These are phyloP conservation scores for Zenarchopterus dispar DNA, from an alignment of 2,797 vertebrate genomes.

Conservation along the genomic window DNA sequence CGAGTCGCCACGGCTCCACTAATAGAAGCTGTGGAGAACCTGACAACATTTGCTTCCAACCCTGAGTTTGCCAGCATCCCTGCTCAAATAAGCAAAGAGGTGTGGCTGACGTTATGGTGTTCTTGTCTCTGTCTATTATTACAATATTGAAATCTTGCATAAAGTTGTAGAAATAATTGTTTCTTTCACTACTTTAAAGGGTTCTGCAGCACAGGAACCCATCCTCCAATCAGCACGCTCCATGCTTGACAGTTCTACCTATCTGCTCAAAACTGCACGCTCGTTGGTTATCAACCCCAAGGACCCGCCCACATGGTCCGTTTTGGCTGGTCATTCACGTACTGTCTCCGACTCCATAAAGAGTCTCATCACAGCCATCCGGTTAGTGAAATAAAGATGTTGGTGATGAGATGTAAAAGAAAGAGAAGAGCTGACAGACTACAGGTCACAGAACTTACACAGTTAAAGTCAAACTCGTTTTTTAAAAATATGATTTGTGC, in stretches of 20 bases:
- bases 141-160: not conserved
- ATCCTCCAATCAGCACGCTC: constrained; percentile 92
- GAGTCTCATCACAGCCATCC: constrained; percentile 96
- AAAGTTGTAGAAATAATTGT: not conserved
- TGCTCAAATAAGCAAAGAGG: constrained; percentile 95
- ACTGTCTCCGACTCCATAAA: constrained; percentile 98
- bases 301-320: constrained; percentile 96
- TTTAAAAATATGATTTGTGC: not conserved
- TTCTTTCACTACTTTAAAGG: constrained; percentile 71
- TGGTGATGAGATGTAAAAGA: not conserved
- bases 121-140: not conserved
- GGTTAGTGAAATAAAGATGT: constrained; percentile 74
- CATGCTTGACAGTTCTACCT: constrained; percentile 96
- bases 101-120: constrained; percentile 42
- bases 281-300: constrained; percentile 97
- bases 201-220: constrained; percentile 92
- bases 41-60: constrained; percentile 95
- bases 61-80: constrained; percentile 97
- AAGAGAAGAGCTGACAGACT: no score
- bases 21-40: constrained; percentile 96
- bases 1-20: constrained; percentile 90
- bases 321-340: constrained; percentile 94
- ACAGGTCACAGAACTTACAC: no score
- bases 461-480: no score
- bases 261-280: constrained; percentile 92